These are phyloP conservation scores for Xiphophorus hellerii DNA, from an alignment of 2,113 vertebrate genomes.

Conservation along the genomic window DNA sequence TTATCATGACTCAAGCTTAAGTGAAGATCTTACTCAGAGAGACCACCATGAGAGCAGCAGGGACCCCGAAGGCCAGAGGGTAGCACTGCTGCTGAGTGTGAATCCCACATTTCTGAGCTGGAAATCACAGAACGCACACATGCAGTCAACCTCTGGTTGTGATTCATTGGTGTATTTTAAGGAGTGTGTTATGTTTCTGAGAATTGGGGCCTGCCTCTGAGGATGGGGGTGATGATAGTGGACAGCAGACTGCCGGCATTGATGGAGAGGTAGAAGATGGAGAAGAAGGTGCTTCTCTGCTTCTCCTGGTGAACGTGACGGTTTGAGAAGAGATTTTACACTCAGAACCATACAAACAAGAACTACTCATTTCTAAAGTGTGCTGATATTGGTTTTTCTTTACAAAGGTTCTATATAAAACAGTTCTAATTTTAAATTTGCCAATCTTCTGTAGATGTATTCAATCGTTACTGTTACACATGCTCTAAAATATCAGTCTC, in stretches of 20 bases:
- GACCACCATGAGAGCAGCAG: slow-evolving; percentile 91
- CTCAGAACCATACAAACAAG: background rate
- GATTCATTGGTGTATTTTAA: background rate
- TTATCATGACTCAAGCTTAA: background rate
- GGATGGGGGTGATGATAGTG: slow-evolving; percentile 89
- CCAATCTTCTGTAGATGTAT: background rate
- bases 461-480: background rate
- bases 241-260: slow-evolving; percentile 94
- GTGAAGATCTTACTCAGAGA: slow-evolving; percentile 83
- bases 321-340: background rate
- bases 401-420: no score
- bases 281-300: slow-evolving; percentile 92
- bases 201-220: slow-evolving; percentile 83
- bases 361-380: background rate
- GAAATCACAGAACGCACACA: slow-evolving; percentile 44
- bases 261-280: slow-evolving; percentile 94
- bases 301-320: slow-evolving; percentile 82
- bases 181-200: background rate
- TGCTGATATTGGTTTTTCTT: no score
- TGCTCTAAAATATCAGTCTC: background rate
- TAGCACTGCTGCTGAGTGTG: slow-evolving; percentile 85
- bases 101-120: slow-evolving; percentile 90
- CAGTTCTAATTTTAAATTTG: no score
- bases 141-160: background rate
- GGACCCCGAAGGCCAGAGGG: slow-evolving; percentile 94